These are phyloP conservation scores for Callosobruchus maculatus DNA, from an alignment of 2,888 invertebrate species.

Conservation along the genomic window DNA sequence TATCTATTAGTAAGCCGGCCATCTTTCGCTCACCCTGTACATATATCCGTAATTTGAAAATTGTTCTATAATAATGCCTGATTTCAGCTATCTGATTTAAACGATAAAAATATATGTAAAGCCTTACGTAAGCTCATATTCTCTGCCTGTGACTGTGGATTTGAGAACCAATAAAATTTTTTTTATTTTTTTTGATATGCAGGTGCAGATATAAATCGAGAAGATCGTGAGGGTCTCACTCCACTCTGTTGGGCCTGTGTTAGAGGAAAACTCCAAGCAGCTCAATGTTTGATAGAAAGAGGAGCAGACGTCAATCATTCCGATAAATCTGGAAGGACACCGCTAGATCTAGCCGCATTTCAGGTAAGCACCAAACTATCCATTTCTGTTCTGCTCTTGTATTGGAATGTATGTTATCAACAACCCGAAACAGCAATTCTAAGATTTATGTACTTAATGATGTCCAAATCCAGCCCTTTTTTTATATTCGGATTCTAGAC, in stretches of 20 bases:
- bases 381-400: too few relatives aligned
- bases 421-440: too few relatives aligned
- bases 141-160: background rate
- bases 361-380: slow-evolving; percentile 58
- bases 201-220: slow-evolving; percentile 73
- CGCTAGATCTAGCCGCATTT: slow-evolving; percentile 85
- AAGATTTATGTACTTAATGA: too few relatives aligned
- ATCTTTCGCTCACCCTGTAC: too few relatives aligned
- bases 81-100: too few relatives aligned
- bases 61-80: too few relatives aligned
- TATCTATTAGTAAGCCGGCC: too few relatives aligned
- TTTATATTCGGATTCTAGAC: too few relatives aligned
- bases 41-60: too few relatives aligned
- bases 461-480: too few relatives aligned
- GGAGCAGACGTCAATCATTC: slow-evolving; percentile 80
- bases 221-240: slow-evolving; percentile 85
- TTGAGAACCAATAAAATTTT: background rate
- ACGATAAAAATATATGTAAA: too few relatives aligned
- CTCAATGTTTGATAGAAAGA: slow-evolving; percentile 74
- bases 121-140: background rate
- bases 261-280: slow-evolving; percentile 73
- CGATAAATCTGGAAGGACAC: slow-evolving; percentile 84
- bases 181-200: slow-evolving; percentile 12
- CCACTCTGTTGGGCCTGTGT: slow-evolving; percentile 90
- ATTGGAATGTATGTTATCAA: too few relatives aligned